phyloP scores from a whole-genome alignment of 2,797 vertebrate species.

The Passerculus sandwichensis region DNA sequence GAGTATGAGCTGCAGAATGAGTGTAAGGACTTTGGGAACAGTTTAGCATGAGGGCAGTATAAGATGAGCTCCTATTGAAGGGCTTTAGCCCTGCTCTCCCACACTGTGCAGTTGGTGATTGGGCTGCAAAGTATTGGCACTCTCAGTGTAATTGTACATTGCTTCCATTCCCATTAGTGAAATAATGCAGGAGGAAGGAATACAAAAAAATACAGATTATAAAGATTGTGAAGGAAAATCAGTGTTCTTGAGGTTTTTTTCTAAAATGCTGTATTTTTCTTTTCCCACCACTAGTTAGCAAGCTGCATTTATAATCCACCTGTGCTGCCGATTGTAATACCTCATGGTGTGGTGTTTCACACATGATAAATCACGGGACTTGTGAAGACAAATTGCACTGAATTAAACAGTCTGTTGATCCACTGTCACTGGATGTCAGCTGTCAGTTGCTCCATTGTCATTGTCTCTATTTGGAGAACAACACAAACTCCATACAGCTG shows the following conservation, averaged over 20 bases:
- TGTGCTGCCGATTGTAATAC: neutral
- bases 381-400: neutral
- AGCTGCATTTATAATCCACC: neutral
- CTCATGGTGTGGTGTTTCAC: neutral
- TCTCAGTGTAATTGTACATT: neutral
- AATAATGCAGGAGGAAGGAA: neutral
- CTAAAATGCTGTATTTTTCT: neutral
- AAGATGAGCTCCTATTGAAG: neutral
- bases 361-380: neutral
- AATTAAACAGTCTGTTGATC: neutral
- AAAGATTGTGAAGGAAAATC: neutral
- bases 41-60: neutral
- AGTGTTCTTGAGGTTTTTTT: neutral
- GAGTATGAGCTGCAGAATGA: neutral
- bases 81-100: neutral
- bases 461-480: neutral
- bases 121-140: neutral
- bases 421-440: rapidly evolving
- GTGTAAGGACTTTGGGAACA: neutral
- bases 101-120: neutral
- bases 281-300: neutral
- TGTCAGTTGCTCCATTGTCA: neutral
- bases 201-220: neutral
- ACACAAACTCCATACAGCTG: neutral
- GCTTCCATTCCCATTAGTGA: neutral